Percentiles rank a stretch among this genome's conserved stretches.
phyloP scores from a whole-genome alignment of 2,797 vertebrate genomes.

The Syncerus caffer region DNA sequence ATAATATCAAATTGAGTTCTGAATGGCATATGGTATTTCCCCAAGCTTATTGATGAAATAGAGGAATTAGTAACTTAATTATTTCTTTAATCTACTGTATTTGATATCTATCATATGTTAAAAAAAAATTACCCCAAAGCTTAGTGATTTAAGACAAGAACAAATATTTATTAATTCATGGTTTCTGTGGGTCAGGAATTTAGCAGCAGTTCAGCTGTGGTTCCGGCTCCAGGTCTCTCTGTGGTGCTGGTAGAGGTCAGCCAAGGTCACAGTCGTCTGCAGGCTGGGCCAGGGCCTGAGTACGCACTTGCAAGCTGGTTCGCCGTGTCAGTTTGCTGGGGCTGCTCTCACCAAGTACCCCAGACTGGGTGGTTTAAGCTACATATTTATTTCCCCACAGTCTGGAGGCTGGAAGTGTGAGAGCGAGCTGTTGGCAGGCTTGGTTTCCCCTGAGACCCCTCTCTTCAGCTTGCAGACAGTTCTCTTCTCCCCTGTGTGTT shows the following conservation, averaged over 20 bases:
- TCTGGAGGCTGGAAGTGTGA: background rate
- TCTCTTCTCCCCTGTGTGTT: background rate
- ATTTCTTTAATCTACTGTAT: background rate
- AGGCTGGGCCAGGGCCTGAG: background rate
- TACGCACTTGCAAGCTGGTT: background rate
- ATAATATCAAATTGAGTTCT: background rate
- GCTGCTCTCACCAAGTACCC: accelerated
- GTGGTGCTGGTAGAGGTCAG: background rate
- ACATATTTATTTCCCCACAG: background rate
- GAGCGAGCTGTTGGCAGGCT: background rate
- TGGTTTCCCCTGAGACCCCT: background rate
- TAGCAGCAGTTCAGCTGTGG: background rate
- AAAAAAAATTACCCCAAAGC: background rate
- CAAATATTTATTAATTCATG: background rate
- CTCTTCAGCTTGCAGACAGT: background rate
- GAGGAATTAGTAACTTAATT: background rate
- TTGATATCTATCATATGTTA: background rate
- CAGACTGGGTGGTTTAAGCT: background rate
- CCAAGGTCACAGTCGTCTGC: background rate
- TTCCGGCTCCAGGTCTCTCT: background rate
- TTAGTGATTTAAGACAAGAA: background rate
- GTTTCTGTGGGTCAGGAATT: background rate
- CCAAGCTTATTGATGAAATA: background rate
- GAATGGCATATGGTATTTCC: background rate
- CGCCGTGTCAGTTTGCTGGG: background rate